Conservation (phyloP, 2,797 vertebrate genomes). For the Tragelaphus eurycerus region DNA sequence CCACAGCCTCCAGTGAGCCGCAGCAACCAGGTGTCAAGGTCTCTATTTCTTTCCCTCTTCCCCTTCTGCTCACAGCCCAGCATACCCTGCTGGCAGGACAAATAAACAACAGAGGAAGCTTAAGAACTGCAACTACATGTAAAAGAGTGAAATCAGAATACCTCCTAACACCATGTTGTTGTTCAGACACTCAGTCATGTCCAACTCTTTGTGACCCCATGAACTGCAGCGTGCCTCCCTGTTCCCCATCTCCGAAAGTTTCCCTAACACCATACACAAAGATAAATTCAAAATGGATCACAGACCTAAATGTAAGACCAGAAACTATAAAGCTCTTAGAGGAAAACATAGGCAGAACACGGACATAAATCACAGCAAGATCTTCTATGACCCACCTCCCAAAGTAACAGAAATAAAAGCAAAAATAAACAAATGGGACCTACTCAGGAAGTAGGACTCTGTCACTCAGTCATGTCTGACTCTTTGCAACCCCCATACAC, state of each 20-base stretch:
- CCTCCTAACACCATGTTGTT: not conserved
- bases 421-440: not conserved
- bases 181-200: not conserved
- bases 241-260: not conserved
- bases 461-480: not conserved
- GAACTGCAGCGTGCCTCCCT: not conserved
- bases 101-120: not conserved
- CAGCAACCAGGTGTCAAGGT: not conserved
- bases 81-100: not conserved
- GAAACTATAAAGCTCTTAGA: not conserved
- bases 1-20: not conserved
- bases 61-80: not conserved
- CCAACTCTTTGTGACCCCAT: not conserved
- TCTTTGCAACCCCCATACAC: not conserved
- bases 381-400: not conserved
- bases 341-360: not conserved
- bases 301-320: not conserved
- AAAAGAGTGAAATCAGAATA: not conserved
- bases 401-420: not conserved
- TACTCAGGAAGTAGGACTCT: not conserved
- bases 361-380: not conserved
- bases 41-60: not conserved
- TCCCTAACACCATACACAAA: not conserved
- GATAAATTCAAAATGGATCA: not conserved
- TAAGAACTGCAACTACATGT: not conserved